A percentile compares a stretch with the other conserved stretches of the same genome.
These are phyloP conservation scores for Ceratitis capitata DNA, from an alignment of 1,140 invertebrate genomes.

Conservation along the genomic window DNA sequence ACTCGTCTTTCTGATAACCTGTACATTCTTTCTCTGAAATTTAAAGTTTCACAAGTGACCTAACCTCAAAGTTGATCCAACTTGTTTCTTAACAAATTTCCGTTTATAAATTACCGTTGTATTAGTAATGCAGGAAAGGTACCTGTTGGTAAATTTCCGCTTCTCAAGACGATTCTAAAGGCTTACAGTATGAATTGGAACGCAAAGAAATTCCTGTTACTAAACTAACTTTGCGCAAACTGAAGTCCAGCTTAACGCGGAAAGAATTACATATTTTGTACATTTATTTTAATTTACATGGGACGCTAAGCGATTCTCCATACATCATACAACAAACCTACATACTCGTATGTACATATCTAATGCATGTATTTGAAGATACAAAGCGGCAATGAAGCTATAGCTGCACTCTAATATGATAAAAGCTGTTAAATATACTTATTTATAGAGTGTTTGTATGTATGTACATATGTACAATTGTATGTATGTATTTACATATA, in stretches of 20 bases:
- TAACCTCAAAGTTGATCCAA: too few species aligned
- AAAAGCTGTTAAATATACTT: slow-evolving; percentile 2
- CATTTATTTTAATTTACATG: background rate
- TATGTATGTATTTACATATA: slow-evolving; percentile 39
- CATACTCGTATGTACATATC: too few species aligned
- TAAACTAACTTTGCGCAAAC: background rate
- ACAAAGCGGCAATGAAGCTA: too few species aligned
- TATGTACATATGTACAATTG: background rate
- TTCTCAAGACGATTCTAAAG: background rate
- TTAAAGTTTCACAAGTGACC: too few species aligned
- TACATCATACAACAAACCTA: too few species aligned
- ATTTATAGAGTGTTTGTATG: background rate
- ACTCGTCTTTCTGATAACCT: too few species aligned
- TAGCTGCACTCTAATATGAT: background rate
- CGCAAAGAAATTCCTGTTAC: too few species aligned
- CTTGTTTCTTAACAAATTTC: background rate
- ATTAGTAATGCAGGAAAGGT: background rate
- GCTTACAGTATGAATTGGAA: background rate
- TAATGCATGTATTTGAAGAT: too few species aligned
- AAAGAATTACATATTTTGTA: background rate
- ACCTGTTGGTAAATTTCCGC: background rate
- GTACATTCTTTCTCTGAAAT: too few species aligned
- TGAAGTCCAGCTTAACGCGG: background rate
- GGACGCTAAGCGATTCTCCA: background rate
- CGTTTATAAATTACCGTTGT: background rate